These are phyloP conservation scores for Octopus bimaculoides DNA, from an alignment of 1,140 invertebrate genomes.

Conservation along the genomic window DNA sequence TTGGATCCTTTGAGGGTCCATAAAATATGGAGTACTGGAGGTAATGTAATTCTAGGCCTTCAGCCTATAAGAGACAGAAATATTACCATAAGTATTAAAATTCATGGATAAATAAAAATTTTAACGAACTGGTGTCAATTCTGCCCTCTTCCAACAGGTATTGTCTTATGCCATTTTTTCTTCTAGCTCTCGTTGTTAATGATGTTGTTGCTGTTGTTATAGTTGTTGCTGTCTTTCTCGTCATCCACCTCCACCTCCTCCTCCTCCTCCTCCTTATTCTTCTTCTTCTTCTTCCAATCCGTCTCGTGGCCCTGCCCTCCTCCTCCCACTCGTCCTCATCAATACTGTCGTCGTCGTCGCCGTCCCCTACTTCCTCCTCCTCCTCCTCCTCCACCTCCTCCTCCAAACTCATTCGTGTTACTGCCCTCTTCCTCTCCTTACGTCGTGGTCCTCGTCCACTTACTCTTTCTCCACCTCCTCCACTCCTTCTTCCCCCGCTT, in stretches of 20 bases:
- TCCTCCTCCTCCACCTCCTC: not conserved
- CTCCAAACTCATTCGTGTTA: not conserved
- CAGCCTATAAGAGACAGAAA: too few species aligned
- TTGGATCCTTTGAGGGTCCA: too few species aligned
- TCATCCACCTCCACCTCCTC: not conserved
- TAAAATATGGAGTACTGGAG: too few species aligned
- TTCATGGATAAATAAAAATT: too few species aligned
- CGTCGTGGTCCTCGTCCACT: not conserved
- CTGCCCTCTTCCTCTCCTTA: not conserved
- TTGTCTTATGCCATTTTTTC: too few species aligned
- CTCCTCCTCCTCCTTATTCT: not conserved
- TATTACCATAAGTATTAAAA: too few species aligned
- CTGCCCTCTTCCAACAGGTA: too few species aligned
- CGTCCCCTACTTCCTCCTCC: not conserved
- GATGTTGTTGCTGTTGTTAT: too few species aligned
- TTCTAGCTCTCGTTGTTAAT: too few species aligned
- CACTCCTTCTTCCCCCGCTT: not conserved
- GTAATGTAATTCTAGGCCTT: too few species aligned
- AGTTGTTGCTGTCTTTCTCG: not conserved
- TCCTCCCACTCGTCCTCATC: not conserved
- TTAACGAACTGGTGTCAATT: too few species aligned
- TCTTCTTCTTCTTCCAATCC: not conserved
- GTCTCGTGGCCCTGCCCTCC: not conserved
- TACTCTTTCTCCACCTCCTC: not conserved
- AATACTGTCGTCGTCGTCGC: not conserved